Percentiles rank a stretch among this genome's conserved stretches.
Evolutionary conservation across 2,113 vertebrate species (phyloP).

Genomic region (Gopherus evgoodei): DNA sequence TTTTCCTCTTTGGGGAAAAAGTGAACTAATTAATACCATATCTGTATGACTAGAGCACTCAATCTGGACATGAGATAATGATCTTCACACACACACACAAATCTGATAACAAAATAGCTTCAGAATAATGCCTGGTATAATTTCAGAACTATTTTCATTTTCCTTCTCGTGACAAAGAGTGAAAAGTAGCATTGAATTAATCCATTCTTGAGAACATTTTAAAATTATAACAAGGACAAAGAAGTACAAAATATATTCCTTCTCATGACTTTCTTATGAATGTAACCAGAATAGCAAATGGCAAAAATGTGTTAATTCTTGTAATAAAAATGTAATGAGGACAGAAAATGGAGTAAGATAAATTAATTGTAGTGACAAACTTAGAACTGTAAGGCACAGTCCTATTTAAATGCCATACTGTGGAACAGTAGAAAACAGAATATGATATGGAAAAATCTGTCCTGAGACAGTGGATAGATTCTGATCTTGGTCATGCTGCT

Average conservation of each 20-base stretch:
- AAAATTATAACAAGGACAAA: constrained; percentile 78
- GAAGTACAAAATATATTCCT: constrained; percentile 77
- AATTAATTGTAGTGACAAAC: constrained; percentile 65
- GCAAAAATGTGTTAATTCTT: constrained; percentile 76
- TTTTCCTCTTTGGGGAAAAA: neutral
- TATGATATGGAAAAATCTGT: neutral
- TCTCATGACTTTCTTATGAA: constrained; percentile 74
- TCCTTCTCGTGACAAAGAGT: constrained; percentile 67
- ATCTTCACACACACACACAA: neutral
- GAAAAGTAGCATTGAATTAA: constrained; percentile 75
- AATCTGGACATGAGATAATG: neutral
- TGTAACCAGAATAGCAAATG: constrained; percentile 77
- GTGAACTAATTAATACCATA: constrained; percentile 17
- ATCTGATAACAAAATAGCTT: constrained; percentile 23
- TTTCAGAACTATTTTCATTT: constrained; percentile 69
- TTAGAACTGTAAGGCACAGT: constrained; percentile 18
- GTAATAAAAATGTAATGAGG: constrained; percentile 79
- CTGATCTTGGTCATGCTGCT: neutral
- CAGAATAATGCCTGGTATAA: neutral
- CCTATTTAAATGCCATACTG: constrained; percentile 36
- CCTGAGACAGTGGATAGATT: neutral
- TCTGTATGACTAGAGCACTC: neutral
- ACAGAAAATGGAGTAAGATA: constrained; percentile 58
- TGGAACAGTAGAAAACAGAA: constrained; percentile 2
- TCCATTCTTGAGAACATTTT: constrained; percentile 76